These are phyloP conservation scores for Apogon talboti DNA, from an alignment of 2,797 vertebrate genomes.

Conservation along the genomic window DNA sequence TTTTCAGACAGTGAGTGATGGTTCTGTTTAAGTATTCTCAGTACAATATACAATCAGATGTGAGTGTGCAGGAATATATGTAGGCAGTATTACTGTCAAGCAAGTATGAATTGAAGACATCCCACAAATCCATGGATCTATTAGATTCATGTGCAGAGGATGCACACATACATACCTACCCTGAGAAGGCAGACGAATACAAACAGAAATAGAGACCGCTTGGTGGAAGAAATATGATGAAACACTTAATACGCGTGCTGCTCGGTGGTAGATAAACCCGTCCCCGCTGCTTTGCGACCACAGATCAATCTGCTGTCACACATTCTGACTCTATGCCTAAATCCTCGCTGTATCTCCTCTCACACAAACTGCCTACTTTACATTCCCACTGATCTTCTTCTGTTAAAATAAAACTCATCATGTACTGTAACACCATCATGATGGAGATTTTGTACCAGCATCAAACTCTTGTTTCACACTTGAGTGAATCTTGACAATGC, in stretches of 20 bases:
- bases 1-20: conserved; percentile 51
- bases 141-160: neutral
- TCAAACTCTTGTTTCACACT: conserved; percentile 22
- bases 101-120: neutral
- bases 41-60: conserved; percentile 17
- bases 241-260: conserved; percentile 19
- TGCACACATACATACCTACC: neutral
- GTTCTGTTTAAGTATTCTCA: conserved; percentile 33
- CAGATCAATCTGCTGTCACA: conserved; percentile 43
- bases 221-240: conserved; percentile 29
- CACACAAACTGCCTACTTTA: conserved; percentile 8
- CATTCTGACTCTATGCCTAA: conserved; percentile 15
- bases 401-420: conserved; percentile 33
- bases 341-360: neutral
- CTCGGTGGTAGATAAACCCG: conserved; percentile 39
- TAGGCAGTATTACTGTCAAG: conserved; percentile 4
- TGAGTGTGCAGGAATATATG: conserved; percentile 6
- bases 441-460: neutral
- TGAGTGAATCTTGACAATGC: neutral
- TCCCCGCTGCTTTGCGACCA: conserved; percentile 7
- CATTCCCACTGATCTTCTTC: conserved; percentile 4
- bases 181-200: neutral
- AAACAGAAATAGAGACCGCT: neutral
- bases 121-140: conserved; percentile 20
- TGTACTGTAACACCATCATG: neutral